These are phyloP conservation scores for Alviniconcha marisindica DNA, from an alignment of 1,140 invertebrate species.

Conservation along the genomic window DNA sequence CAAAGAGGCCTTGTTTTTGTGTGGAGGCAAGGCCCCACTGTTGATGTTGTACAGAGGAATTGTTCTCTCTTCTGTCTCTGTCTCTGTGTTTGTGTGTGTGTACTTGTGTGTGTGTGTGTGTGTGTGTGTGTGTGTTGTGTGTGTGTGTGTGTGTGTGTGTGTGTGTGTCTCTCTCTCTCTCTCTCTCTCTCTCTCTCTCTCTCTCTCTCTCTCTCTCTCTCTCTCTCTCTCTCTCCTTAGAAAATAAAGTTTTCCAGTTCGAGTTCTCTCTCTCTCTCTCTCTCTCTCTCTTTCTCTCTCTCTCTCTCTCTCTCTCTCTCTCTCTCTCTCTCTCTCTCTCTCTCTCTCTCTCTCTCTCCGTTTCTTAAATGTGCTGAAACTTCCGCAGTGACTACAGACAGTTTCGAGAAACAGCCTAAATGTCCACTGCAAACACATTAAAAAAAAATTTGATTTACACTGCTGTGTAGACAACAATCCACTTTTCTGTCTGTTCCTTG, in stretches of 20 bases:
- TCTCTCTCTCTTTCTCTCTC: neutral
- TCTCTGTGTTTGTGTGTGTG: neutral
- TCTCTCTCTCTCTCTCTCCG: neutral
- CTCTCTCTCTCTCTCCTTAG: neutral
- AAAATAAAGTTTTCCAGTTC: too few relatives aligned
- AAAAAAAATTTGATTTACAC: too few relatives aligned
- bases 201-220: neutral
- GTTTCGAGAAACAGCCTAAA: too few relatives aligned
- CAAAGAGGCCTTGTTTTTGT: too few relatives aligned
- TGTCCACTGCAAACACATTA: too few relatives aligned
- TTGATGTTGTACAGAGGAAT: too few relatives aligned
- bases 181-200: neutral
- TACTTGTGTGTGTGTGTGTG: neutral
- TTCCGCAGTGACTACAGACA: too few relatives aligned
- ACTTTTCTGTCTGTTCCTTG: too few relatives aligned
- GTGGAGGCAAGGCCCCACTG: too few relatives aligned
- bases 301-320: neutral
- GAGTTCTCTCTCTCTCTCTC: neutral
- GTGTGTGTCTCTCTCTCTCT: neutral
- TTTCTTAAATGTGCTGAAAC: too few relatives aligned
- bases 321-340: neutral
- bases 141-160: constrained; percentile 9
- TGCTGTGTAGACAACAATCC: too few relatives aligned
- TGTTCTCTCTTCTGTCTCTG: neutral
- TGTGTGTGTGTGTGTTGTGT: neutral